phyloP scores from a whole-genome alignment of 2,888 invertebrate species.

The Erebia aethiops region DNA sequence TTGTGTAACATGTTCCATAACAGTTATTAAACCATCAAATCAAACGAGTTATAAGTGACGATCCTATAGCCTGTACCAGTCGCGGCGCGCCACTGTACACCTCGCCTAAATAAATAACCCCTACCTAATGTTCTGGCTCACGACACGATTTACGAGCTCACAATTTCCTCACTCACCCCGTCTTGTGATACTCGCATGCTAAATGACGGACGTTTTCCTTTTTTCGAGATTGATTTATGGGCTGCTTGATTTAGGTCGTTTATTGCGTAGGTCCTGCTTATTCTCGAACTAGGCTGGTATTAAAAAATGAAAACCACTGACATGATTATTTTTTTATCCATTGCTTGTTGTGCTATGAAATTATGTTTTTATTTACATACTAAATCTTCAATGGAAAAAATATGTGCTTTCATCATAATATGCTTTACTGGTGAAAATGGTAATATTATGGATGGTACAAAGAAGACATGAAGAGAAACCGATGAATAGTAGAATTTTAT shows the following conservation, averaged over 20 bases:
- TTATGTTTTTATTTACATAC: too few species aligned
- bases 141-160: slow-evolving; percentile 70
- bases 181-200: slow-evolving; percentile 48
- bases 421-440: too few species aligned
- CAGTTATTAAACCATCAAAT: slow-evolving; percentile 29
- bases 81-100: slow-evolving; percentile 58
- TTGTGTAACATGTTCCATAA: too few species aligned
- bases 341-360: too few species aligned
- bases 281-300: too few species aligned
- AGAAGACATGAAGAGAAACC: too few species aligned
- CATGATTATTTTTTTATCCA: too few species aligned
- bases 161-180: slow-evolving; percentile 60
- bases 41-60: slow-evolving; percentile 46
- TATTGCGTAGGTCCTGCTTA: slow-evolving; percentile 19
- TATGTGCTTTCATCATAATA: too few species aligned
- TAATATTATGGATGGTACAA: too few species aligned
- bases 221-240: slow-evolving; percentile 47
- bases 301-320: too few species aligned
- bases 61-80: slow-evolving; percentile 54
- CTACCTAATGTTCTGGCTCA: slow-evolving; percentile 71
- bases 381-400: too few species aligned
- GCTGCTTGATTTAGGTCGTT: slow-evolving; percentile 25
- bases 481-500: too few species aligned
- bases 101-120: slow-evolving; percentile 79
- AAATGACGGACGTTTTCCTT: slow-evolving; percentile 52